Percentiles rank a stretch among this genome's conserved stretches.
Conservation (phyloP, 2,888 invertebrate genomes). For the Parapristionchus giblindavisi region DNA sequence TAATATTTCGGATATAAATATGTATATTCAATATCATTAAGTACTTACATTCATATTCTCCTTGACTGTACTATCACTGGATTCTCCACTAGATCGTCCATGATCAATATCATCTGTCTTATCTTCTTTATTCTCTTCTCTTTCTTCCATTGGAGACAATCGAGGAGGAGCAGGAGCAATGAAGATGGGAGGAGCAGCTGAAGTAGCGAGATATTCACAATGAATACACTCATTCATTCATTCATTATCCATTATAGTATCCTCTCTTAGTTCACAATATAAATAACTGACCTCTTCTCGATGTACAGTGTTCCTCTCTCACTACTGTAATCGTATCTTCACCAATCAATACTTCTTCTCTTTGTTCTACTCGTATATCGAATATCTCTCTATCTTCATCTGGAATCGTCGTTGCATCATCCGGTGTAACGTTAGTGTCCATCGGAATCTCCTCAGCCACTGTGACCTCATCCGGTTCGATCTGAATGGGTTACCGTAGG, state of each 20-base stretch:
- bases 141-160: constrained; percentile 24
- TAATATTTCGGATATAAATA: too few relatives aligned
- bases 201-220: background rate
- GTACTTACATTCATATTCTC: constrained; percentile 34
- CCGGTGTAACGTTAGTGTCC: constrained; percentile 53
- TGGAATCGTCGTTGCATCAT: constrained; percentile 30
- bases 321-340: constrained; percentile 37
- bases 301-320: constrained; percentile 31
- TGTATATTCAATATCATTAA: background rate
- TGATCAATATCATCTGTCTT: constrained; percentile 4
- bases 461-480: constrained; percentile 37
- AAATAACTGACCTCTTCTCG: constrained; percentile 20
- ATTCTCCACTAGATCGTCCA: constrained; percentile 18
- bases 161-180: constrained; percentile 37
- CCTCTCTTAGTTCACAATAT: background rate
- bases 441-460: constrained; percentile 55
- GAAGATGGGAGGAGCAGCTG: constrained; percentile 38
- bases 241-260: background rate
- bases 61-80: constrained; percentile 33
- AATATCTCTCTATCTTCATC: constrained; percentile 12
- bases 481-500: background rate
- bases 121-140: background rate
- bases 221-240: background rate
- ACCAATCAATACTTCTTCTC: constrained; percentile 34
- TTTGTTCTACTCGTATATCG: constrained; percentile 1